A percentile compares a stretch with the other conserved stretches of the same genome.
phyloP scores from a whole-genome alignment of 2,113 vertebrate genomes.

The Tenrec ecaudatus region DNA sequence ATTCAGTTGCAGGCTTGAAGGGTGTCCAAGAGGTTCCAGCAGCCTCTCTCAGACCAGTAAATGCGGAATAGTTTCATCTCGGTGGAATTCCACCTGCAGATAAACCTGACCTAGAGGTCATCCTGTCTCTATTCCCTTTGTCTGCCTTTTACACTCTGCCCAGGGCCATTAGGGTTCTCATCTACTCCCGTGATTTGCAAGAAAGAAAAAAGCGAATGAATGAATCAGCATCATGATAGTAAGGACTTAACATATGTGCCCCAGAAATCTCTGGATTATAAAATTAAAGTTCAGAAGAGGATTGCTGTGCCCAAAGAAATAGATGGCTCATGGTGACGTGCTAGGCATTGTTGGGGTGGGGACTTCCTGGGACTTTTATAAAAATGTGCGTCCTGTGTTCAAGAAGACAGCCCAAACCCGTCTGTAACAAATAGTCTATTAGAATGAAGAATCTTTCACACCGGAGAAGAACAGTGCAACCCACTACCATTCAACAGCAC shows the following conservation, averaged over 20 bases:
- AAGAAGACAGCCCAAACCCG: constrained; percentile 40
- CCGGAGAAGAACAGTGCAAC: neutral
- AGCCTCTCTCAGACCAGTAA: too few species aligned
- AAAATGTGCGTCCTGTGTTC: neutral
- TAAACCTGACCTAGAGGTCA: neutral
- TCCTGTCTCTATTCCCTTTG: neutral
- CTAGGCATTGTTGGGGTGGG: neutral
- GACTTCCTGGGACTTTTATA: neutral
- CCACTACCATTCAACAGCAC: constrained; percentile 46
- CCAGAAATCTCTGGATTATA: neutral
- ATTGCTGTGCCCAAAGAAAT: constrained; percentile 8
- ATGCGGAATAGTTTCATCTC: too few species aligned
- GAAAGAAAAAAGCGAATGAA: neutral
- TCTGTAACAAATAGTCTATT: neutral
- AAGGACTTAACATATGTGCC: constrained; percentile 32
- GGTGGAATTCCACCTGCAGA: too few species aligned
- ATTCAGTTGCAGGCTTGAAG: too few species aligned
- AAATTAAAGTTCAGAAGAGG: constrained; percentile 32
- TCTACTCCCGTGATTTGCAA: neutral
- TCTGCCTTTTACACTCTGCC: neutral
- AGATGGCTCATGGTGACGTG: neutral
- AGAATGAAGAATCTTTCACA: constrained; percentile 3
- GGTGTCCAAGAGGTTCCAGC: too few species aligned
- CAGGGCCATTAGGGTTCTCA: neutral
- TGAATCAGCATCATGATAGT: neutral